Conservation (phyloP, 2,797 vertebrate genomes). For the Paguma larvata region DNA sequence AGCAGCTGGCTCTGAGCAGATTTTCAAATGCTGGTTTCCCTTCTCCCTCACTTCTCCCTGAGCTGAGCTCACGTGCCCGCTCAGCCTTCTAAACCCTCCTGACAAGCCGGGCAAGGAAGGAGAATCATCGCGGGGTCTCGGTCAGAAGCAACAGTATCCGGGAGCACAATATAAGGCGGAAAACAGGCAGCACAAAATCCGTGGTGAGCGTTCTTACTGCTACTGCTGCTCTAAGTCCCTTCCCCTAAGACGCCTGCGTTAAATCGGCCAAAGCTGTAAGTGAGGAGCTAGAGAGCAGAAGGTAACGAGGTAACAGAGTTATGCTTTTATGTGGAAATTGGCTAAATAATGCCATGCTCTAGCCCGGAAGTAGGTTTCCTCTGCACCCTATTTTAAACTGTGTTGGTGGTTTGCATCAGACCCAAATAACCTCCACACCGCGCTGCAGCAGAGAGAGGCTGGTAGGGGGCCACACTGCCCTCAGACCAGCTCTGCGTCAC, state of each 20-base stretch:
- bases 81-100: neutral
- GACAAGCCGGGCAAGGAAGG: neutral
- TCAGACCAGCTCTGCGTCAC: slow-evolving; percentile 27
- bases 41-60: neutral
- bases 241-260: neutral
- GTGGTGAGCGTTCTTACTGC: neutral
- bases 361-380: slow-evolving; percentile 23
- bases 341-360: neutral
- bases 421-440: slow-evolving; percentile 43
- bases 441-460: neutral
- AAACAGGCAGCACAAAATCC: neutral
- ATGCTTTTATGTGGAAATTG: neutral
- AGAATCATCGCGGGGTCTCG: neutral
- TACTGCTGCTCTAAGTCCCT: neutral
- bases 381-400: slow-evolving; percentile 22
- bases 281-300: neutral
- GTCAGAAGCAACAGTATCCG: neutral
- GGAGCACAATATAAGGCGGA: neutral
- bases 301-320: neutral
- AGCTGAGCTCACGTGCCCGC: neutral
- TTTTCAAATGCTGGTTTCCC: neutral
- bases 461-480: slow-evolving; percentile 17
- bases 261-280: neutral
- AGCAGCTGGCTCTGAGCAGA: neutral
- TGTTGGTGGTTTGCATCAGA: slow-evolving; percentile 43